Conservation (phyloP, 2,888 invertebrate genomes). For the Pteria penguin region DNA sequence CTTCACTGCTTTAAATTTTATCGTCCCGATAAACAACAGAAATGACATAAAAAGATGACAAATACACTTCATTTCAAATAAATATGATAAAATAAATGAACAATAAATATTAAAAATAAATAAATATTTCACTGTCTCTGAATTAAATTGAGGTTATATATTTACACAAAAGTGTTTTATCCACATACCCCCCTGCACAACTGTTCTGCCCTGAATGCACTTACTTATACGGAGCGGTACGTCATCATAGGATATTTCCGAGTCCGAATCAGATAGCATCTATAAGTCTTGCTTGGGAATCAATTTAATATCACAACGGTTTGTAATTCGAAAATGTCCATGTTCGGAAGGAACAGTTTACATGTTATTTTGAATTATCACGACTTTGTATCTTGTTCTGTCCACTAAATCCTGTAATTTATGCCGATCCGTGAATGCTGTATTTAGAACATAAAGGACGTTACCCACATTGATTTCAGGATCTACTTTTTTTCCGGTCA, state of each 20-base stretch:
- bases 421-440: background rate
- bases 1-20: slow-evolving; percentile 10
- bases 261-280: no score
- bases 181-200: no score
- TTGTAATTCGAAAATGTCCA: background rate
- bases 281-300: background rate
- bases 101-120: no score
- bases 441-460: background rate
- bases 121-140: no score
- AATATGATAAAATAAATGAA: no score
- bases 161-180: no score
- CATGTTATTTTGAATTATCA: background rate
- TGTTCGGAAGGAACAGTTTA: background rate
- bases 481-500: background rate
- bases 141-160: no score
- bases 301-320: background rate
- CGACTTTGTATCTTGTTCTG: background rate
- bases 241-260: no score
- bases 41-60: background rate
- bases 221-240: no score
- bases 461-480: slow-evolving; percentile 1
- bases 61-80: no score
- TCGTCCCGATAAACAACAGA: background rate
- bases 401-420: background rate
- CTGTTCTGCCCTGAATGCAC: no score